phyloP scores from a whole-genome alignment of 2,797 vertebrate genomes.

The Cirrhinus molitorella region DNA sequence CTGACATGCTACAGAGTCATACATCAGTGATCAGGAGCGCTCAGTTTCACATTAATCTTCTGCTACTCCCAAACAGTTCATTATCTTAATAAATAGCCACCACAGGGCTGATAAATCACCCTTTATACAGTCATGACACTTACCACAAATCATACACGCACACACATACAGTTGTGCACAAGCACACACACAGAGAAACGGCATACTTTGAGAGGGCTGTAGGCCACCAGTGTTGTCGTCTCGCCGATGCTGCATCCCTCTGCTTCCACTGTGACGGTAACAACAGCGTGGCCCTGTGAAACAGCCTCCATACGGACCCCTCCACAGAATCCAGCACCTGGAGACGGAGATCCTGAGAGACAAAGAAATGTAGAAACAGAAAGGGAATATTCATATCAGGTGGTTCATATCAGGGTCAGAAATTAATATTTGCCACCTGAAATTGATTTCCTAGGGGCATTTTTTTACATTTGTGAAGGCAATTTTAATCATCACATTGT shows the following conservation, averaged over 20 bases:
- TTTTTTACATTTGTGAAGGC: too few relatives aligned
- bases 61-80: conserved; percentile 30
- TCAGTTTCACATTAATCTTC: conserved; percentile 44
- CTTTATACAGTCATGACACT: conserved; percentile 39
- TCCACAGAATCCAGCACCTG: conserved; percentile 64
- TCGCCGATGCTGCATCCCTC: conserved; percentile 70
- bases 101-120: conserved; percentile 32
- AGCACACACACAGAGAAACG: conserved; percentile 8
- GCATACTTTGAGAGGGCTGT: conserved; percentile 75
- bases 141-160: conserved; percentile 21
- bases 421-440: too few relatives aligned
- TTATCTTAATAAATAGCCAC: conserved; percentile 45
- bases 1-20: conserved; percentile 39
- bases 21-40: conserved; percentile 26
- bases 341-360: conserved; percentile 62
- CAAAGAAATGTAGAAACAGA: conserved; percentile 9
- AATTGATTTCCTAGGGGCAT: too few relatives aligned
- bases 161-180: background rate
- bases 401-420: background rate
- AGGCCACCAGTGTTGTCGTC: conserved; percentile 77
- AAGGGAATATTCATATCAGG: conserved; percentile 24
- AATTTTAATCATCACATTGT: too few relatives aligned
- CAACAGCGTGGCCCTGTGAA: conserved; percentile 64
- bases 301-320: conserved; percentile 66
- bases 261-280: conserved; percentile 69